Evolutionary conservation across 2,888 invertebrate genomes (phyloP).

Genomic region (Trissolcus brochymenae): DNA sequence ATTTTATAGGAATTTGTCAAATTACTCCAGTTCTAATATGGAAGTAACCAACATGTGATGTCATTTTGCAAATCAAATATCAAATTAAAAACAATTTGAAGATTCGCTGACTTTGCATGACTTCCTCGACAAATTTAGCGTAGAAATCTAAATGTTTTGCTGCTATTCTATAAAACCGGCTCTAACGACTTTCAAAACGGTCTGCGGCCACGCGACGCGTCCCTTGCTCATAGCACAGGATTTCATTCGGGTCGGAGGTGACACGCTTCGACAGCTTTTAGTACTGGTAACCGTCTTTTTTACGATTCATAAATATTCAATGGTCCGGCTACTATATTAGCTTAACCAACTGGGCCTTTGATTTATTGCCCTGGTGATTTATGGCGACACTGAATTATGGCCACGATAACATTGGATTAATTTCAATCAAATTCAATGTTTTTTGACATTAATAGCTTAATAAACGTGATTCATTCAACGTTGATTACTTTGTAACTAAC

Average conservation of each 20-base stretch:
- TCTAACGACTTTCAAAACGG: conserved; percentile 49
- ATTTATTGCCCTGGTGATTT: conserved; percentile 50
- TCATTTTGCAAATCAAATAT: neutral
- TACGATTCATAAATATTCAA: conserved; percentile 58
- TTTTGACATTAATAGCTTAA: conserved; percentile 40
- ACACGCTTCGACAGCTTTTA: conserved; percentile 58
- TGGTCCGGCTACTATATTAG: conserved; percentile 52
- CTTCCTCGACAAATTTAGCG: too few relatives aligned
- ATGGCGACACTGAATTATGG: conserved; percentile 47
- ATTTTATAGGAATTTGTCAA: too few relatives aligned
- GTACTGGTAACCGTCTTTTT: conserved; percentile 57
- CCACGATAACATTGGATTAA: conserved; percentile 40
- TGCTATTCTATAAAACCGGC: conserved; percentile 53
- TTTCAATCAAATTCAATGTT: conserved; percentile 44
- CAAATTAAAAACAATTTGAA: too few relatives aligned
- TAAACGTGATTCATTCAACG: neutral
- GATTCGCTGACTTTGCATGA: too few relatives aligned
- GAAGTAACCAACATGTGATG: neutral
- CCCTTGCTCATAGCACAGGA: conserved; percentile 45
- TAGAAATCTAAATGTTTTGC: conserved; percentile 55
- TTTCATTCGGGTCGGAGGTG: conserved; percentile 57
- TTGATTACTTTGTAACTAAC: too few relatives aligned
- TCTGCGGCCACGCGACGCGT: conserved; percentile 57
- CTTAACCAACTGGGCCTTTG: conserved; percentile 42
- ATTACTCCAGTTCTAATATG: too few relatives aligned